phyloP scores from a whole-genome alignment of 2,113 vertebrate species.

The Odocoileus hemionus region DNA sequence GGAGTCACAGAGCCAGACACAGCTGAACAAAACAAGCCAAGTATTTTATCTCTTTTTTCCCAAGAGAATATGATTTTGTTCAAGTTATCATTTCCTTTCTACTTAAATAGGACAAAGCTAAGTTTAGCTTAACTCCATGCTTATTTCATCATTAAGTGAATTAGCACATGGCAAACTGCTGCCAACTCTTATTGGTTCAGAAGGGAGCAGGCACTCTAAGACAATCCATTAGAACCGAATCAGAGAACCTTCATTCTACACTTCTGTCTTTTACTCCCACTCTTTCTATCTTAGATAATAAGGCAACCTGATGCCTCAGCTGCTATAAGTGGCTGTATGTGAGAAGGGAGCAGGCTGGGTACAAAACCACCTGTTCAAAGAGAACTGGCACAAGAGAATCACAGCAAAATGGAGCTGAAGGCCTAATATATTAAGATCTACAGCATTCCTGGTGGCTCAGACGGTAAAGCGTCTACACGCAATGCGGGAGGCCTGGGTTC shows the following conservation, averaged over 20 bases:
- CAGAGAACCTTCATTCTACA: background rate
- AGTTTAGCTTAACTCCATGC: background rate
- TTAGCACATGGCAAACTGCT: background rate
- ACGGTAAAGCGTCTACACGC: no score
- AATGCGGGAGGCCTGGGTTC: no score
- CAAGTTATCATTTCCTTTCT: background rate
- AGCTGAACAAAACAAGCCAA: background rate
- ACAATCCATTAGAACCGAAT: background rate
- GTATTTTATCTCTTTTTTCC: background rate
- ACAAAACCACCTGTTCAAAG: background rate
- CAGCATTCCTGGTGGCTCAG: no score
- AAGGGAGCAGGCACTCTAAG: background rate
- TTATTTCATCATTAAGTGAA: background rate
- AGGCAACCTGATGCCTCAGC: background rate
- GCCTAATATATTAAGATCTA: fast-evolving
- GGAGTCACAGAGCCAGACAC: background rate
- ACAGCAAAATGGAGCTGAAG: background rate
- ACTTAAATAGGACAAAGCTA: background rate
- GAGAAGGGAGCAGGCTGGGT: background rate
- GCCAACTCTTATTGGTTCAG: background rate
- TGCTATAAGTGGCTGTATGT: background rate
- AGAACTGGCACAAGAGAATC: background rate
- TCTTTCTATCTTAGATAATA: background rate
- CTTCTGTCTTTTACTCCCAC: background rate
- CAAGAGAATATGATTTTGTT: background rate